phyloP scores from a whole-genome alignment of 1,140 invertebrate genomes.

The Pararge aegeria region DNA sequence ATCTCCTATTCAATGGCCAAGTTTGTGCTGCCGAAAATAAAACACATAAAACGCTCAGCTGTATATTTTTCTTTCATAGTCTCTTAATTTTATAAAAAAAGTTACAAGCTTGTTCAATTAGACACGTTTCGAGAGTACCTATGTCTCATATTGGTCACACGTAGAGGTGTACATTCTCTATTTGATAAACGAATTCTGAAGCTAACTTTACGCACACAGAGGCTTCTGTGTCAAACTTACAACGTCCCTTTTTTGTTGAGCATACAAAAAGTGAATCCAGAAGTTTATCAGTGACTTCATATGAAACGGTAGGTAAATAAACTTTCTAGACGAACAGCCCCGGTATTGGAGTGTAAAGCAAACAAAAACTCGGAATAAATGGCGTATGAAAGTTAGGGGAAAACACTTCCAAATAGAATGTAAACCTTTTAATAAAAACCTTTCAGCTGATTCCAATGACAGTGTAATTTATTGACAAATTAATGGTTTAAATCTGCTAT shows the following conservation, averaged over 20 bases:
- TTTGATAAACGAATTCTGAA: not conserved
- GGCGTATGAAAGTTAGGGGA: constrained; percentile 52
- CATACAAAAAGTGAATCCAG: not conserved
- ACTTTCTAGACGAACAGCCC: constrained; percentile 51
- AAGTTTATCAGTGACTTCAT: constrained; percentile 24
- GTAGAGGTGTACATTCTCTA: too few species aligned
- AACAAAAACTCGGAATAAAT: constrained; percentile 60
- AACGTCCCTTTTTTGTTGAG: not conserved
- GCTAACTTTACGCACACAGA: not conserved
- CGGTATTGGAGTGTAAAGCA: constrained; percentile 53
- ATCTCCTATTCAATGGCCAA: too few species aligned
- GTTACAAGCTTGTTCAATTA: too few species aligned
- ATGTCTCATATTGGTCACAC: too few species aligned
- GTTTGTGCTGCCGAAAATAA: too few species aligned
- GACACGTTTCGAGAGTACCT: too few species aligned
- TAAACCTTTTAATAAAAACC: constrained; percentile 49
- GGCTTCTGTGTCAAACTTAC: not conserved
- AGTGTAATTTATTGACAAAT: constrained; percentile 36
- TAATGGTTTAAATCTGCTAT: constrained; percentile 15
- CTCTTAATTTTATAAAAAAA: too few species aligned
- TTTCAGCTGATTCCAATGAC: constrained; percentile 40
- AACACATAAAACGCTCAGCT: too few species aligned
- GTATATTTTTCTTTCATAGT: too few species aligned
- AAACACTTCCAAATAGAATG: constrained; percentile 43
- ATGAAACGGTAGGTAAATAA: constrained; percentile 48